A percentile compares a stretch with the other conserved stretches of the same genome.
Conservation (phyloP, 1,140 invertebrate genomes). For the Hylyphantes graminicola region DNA sequence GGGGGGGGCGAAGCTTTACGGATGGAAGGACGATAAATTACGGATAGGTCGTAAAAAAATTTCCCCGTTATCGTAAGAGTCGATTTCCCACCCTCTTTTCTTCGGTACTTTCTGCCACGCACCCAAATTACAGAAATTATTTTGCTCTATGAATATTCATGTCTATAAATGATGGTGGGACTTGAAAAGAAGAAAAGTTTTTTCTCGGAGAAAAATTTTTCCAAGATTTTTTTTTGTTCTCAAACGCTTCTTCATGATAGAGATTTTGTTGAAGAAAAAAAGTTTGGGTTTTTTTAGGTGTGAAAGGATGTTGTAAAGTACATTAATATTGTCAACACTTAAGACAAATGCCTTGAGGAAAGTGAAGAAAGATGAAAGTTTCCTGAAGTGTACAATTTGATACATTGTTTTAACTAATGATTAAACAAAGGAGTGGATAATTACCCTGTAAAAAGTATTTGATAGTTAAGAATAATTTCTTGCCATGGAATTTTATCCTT, state of each 20-base stretch:
- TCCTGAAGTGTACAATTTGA: too few species aligned
- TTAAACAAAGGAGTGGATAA: too few species aligned
- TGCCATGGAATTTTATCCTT: too few species aligned
- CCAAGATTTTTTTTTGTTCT: slow-evolving; percentile 9
- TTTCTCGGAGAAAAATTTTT: not conserved
- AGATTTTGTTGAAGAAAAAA: too few species aligned
- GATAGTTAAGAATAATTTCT: too few species aligned
- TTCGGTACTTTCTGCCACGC: slow-evolving; percentile 36
- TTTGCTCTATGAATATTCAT: slow-evolving; percentile 59
- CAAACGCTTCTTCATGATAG: not conserved
- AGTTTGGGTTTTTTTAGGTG: too few species aligned
- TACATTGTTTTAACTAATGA: too few species aligned
- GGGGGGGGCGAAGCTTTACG: slow-evolving; percentile 54
- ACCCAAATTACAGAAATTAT: slow-evolving; percentile 58
- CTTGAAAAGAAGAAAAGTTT: slow-evolving; percentile 38
- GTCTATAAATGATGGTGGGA: slow-evolving; percentile 49
- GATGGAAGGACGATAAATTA: slow-evolving; percentile 60
- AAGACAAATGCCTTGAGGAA: too few species aligned
- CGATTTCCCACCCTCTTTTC: slow-evolving; percentile 35
- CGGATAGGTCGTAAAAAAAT: slow-evolving; percentile 58
- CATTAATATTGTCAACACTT: too few species aligned
- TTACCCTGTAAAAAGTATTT: too few species aligned
- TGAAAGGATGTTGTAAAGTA: too few species aligned
- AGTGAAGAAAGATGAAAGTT: too few species aligned
- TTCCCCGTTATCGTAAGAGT: slow-evolving; percentile 53